Percentiles rank a stretch among this genome's conserved stretches.
Conservation (phyloP, 1,140 invertebrate genomes). For the Drosophila dunni region DNA sequence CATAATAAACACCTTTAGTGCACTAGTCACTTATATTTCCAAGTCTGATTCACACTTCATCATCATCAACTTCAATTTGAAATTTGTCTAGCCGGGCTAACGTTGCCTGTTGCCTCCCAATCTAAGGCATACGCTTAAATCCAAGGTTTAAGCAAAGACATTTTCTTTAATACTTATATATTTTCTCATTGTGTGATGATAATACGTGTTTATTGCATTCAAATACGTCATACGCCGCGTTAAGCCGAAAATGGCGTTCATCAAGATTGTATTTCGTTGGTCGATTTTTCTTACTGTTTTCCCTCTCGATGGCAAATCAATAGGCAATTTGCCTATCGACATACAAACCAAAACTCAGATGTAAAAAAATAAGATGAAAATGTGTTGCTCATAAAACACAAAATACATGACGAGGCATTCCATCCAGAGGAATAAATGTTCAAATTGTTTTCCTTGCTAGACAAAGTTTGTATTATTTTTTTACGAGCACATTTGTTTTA, state of each 20-base stretch:
- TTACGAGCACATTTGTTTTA: constrained; percentile 57
- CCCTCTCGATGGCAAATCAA: constrained; percentile 64
- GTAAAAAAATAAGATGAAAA: constrained; percentile 34
- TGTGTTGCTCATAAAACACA: constrained; percentile 66
- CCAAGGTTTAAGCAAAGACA: background rate
- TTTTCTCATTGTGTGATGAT: constrained; percentile 33
- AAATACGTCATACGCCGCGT: constrained; percentile 40
- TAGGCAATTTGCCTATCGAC: constrained; percentile 67
- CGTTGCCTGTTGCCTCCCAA: constrained; percentile 6
- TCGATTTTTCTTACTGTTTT: constrained; percentile 6
- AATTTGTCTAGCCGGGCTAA: constrained; percentile 38
- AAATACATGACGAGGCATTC: constrained; percentile 51
- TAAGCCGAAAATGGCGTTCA: constrained; percentile 64
- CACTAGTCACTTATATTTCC: background rate
- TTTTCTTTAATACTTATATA: constrained; percentile 22
- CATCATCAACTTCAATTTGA: constrained; percentile 55
- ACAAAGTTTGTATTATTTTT: constrained; percentile 66
- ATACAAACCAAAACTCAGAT: constrained; percentile 60
- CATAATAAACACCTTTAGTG: constrained; percentile 16
- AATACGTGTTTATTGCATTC: constrained; percentile 15
- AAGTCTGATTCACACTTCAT: constrained; percentile 17
- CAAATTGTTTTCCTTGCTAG: constrained; percentile 65
- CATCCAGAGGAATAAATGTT: constrained; percentile 23
- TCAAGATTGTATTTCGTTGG: constrained; percentile 56
- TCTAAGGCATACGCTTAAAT: constrained; percentile 33